Conservation (phyloP, 1,140 invertebrate genomes). For the Euwallacea fornicatus region DNA sequence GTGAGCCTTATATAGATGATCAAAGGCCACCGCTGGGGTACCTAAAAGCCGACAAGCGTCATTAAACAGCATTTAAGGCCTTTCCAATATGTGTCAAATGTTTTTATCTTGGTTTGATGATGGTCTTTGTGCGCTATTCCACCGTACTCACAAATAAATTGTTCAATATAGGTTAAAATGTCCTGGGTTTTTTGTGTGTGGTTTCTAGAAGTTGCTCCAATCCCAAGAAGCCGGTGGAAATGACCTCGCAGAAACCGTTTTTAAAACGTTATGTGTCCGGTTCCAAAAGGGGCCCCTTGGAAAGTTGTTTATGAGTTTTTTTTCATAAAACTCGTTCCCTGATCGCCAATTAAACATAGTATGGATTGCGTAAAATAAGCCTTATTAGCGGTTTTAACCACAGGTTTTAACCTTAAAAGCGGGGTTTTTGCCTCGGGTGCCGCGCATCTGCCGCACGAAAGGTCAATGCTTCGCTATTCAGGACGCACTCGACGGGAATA, state of each 20-base stretch:
- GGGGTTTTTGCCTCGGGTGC: neutral
- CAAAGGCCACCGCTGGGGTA: neutral
- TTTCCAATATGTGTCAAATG: neutral
- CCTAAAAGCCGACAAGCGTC: neutral
- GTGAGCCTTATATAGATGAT: neutral
- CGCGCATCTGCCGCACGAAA: slow-evolving; percentile 1
- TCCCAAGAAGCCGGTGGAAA: neutral
- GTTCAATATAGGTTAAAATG: too few species aligned
- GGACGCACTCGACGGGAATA: neutral
- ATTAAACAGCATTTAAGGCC: neutral
- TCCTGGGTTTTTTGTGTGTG: too few species aligned
- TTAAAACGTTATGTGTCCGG: slow-evolving; percentile 15
- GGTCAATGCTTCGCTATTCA: slow-evolving; percentile 4
- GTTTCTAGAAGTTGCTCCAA: too few species aligned
- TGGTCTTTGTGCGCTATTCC: neutral
- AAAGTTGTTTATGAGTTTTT: slow-evolving; percentile 7
- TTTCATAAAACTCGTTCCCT: neutral
- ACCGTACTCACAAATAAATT: too few species aligned
- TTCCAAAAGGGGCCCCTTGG: slow-evolving; percentile 14
- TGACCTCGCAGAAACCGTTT: slow-evolving; percentile 18
- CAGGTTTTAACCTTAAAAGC: too few species aligned
- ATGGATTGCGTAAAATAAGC: too few species aligned
- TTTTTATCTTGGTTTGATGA: neutral
- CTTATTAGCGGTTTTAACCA: too few species aligned
- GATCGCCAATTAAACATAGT: too few species aligned